These are phyloP conservation scores for Drosophila pullipes DNA, from an alignment of 2,888 invertebrate genomes.

Conservation along the genomic window DNA sequence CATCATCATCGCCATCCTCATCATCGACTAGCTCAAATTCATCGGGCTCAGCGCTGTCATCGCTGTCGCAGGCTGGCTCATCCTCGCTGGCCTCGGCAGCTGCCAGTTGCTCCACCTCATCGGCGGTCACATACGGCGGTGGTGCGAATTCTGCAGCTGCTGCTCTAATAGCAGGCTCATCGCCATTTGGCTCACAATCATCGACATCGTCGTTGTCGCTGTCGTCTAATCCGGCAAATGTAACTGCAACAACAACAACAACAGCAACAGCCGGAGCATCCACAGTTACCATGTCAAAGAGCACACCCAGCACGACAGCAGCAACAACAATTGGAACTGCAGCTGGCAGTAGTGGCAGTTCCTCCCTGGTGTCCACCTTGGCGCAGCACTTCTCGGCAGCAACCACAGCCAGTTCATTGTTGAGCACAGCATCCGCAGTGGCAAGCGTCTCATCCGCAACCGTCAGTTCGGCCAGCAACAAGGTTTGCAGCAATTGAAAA, in stretches of 20 bases:
- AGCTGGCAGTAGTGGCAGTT: conserved; percentile 24
- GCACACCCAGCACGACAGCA: conserved; percentile 12
- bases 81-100: conserved; percentile 67
- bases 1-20: conserved; percentile 70
- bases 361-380: conserved; percentile 80
- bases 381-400: conserved; percentile 82
- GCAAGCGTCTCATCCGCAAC: conserved; percentile 66
- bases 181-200: conserved; percentile 75
- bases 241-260: conserved; percentile 23
- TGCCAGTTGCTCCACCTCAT: conserved; percentile 64
- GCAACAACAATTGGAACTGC: conserved; percentile 24
- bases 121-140: conserved; percentile 68
- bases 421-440: conserved; percentile 54
- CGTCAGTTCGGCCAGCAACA: conserved; percentile 71
- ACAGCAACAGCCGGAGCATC: conserved; percentile 7
- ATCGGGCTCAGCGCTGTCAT: conserved; percentile 67
- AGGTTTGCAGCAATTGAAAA: conserved; percentile 77
- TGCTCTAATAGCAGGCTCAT: conserved; percentile 70
- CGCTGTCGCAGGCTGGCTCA: conserved; percentile 71
- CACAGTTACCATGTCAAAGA: background rate
- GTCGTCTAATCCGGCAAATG: conserved; percentile 48
- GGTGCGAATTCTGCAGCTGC: conserved; percentile 70
- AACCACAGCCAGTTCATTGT: conserved; percentile 72
- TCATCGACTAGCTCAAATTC: conserved; percentile 73
- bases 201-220: conserved; percentile 70